Evolutionary conservation across 92 coral and sea anemone species (phyloP).

Genomic region (Actinernus sp.): DNA sequence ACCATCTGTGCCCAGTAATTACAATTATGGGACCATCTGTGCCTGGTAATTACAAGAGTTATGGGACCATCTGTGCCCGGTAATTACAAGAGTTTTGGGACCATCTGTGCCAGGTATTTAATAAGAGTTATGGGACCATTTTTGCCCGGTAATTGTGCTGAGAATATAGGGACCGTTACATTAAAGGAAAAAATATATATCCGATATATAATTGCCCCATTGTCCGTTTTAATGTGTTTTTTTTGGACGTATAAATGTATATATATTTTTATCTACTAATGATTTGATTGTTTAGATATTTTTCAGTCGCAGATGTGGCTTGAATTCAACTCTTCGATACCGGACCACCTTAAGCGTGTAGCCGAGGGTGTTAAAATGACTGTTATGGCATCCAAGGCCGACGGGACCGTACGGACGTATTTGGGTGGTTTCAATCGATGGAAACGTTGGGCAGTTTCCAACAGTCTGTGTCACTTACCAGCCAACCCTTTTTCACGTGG

Average conservation of each 20-base stretch:
- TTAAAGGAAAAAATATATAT: too few relatives aligned
- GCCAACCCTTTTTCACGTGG: conserved; percentile 50
- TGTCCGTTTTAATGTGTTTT: too few relatives aligned
- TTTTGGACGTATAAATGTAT: too few relatives aligned
- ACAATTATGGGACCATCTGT: not conserved
- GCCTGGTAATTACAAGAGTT: not conserved
- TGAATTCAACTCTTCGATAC: conserved; percentile 18
- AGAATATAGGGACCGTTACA: too few relatives aligned
- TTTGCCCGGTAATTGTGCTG: too few relatives aligned
- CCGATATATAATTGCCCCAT: too few relatives aligned
- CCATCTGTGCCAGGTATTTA: conserved; percentile 1
- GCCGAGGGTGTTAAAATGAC: conserved; percentile 4
- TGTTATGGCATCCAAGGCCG: conserved; percentile 10
- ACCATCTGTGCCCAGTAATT: not conserved
- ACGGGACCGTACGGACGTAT: conserved; percentile 11
- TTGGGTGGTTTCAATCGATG: conserved; percentile 9
- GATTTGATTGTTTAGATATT: conserved; percentile 28
- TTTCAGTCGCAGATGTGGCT: conserved; percentile 26
- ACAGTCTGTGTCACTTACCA: conserved; percentile 30
- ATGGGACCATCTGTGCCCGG: conserved; percentile 3
- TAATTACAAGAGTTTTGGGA: not conserved
- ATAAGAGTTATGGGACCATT: not conserved
- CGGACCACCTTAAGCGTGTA: conserved; percentile 5
- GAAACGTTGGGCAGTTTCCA: not conserved
- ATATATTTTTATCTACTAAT: too few relatives aligned